phyloP scores from a whole-genome alignment of 1,140 invertebrate species.

The Scaptomyza graminum region DNA sequence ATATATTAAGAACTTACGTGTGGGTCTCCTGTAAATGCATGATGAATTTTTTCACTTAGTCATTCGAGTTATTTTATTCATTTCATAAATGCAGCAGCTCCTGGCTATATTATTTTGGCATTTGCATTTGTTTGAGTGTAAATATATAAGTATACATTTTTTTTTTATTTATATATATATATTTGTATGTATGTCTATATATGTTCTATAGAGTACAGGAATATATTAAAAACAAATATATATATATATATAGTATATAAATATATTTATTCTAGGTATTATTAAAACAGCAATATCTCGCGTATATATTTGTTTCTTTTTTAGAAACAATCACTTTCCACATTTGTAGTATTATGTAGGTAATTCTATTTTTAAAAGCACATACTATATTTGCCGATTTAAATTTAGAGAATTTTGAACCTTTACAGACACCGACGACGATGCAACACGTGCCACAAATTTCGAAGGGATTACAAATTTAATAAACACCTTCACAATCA shows the following conservation, averaged over 20 bases:
- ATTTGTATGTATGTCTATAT: too few relatives aligned
- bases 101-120: background rate
- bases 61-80: constrained; percentile 5
- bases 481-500: background rate
- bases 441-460: constrained; percentile 37
- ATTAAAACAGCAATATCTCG: too few relatives aligned
- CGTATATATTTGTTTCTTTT: constrained; percentile 1
- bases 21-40: constrained; percentile 68
- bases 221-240: too few relatives aligned
- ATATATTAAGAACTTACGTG: constrained; percentile 36
- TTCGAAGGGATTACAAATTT: background rate
- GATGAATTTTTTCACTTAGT: background rate
- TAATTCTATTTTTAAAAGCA: constrained; percentile 51
- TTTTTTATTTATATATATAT: too few relatives aligned
- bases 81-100: background rate
- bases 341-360: constrained; percentile 37
- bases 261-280: too few relatives aligned
- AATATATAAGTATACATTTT: too few relatives aligned
- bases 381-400: constrained; percentile 41
- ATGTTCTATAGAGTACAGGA: too few relatives aligned
- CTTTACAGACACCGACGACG: constrained; percentile 18
- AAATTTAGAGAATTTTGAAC: constrained; percentile 35
- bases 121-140: background rate
- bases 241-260: too few relatives aligned
- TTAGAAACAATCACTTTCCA: constrained; percentile 36